phyloP scores from a whole-genome alignment of 1,140 invertebrate genomes.

The Chrysopa pallens region DNA sequence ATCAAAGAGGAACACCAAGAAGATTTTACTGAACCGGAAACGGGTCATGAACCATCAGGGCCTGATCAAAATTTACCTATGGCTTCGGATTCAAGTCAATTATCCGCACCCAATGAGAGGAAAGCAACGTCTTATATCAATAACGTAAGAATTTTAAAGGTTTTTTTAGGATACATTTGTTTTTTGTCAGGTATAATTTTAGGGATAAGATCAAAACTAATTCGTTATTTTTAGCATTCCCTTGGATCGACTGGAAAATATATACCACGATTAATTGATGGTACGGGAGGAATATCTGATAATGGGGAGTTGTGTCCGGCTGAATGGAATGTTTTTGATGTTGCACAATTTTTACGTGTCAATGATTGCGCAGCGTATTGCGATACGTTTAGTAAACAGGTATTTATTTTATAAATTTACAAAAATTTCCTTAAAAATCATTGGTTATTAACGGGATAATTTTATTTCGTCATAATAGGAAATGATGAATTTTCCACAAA shows the following conservation, averaged over 20 bases:
- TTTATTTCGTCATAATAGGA: too few relatives aligned
- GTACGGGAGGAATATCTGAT: slow-evolving; percentile 20
- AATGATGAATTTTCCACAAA: too few relatives aligned
- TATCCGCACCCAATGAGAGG: slow-evolving; percentile 31
- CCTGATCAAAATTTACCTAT: slow-evolving; percentile 37
- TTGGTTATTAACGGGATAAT: too few relatives aligned
- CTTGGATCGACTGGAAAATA: slow-evolving; percentile 30
- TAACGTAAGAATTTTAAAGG: slow-evolving; percentile 21
- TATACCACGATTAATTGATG: slow-evolving; percentile 48
- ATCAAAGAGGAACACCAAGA: slow-evolving; percentile 20
- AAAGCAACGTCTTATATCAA: slow-evolving; percentile 40
- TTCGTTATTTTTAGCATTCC: too few relatives aligned
- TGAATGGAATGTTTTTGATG: slow-evolving; percentile 67
- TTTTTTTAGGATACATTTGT: slow-evolving; percentile 6
- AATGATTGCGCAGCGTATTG: slow-evolving; percentile 83
- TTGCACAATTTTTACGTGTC: slow-evolving; percentile 68
- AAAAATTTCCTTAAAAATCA: too few relatives aligned
- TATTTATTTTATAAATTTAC: slow-evolving; percentile 14
- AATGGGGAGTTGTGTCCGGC: slow-evolving; percentile 42
- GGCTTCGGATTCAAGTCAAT: slow-evolving; percentile 23
- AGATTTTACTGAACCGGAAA: slow-evolving; percentile 29
- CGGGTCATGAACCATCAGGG: slow-evolving; percentile 33
- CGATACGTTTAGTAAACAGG: slow-evolving; percentile 62
- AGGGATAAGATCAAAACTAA: too few relatives aligned
- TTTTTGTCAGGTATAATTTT: slow-evolving; percentile 11